phyloP scores from a whole-genome alignment of 1,140 invertebrate species.

The Rhagoletis zephyria region DNA sequence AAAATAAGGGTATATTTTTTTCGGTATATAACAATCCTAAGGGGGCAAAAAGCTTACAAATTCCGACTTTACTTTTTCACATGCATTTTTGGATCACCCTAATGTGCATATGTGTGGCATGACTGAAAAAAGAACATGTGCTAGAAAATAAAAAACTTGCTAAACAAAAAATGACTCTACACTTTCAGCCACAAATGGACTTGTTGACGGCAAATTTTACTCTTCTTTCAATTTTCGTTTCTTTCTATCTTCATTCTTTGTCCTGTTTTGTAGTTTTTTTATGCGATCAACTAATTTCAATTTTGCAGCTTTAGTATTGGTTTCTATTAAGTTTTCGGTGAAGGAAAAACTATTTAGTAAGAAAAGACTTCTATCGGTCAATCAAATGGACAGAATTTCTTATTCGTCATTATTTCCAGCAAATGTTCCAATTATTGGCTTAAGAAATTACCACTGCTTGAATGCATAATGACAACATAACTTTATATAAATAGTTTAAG shows the following conservation, averaged over 20 bases:
- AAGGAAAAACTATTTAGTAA: neutral
- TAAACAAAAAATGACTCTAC: constrained; percentile 24
- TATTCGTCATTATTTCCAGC: neutral
- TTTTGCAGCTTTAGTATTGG: neutral
- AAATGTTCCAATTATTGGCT: constrained; percentile 20
- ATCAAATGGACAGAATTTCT: neutral
- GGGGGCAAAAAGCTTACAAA: no score
- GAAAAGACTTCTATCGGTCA: neutral
- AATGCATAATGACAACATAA: neutral
- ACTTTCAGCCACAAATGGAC: neutral
- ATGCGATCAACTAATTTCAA: neutral
- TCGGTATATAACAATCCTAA: no score
- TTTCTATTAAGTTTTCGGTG: neutral
- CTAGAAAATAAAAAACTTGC: neutral
- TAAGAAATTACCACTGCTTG: neutral
- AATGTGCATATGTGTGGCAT: no score
- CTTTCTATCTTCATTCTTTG: neutral
- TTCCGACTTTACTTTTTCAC: no score
- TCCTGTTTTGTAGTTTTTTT: neutral
- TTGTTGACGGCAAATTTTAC: neutral
- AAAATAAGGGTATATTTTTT: no score
- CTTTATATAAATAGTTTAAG: no score
- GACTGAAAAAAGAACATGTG: no score
- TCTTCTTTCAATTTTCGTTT: neutral
- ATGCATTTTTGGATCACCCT: no score